These are phyloP conservation scores for Bombyx mori DNA, from an alignment of 1,140 invertebrate genomes.

Conservation along the genomic window ASM3026992v2 NC_085115.1:4476501-4477000, in stretches of 20 bases:
- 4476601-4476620: no score
- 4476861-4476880: constrained; percentile 61
- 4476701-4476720: constrained; percentile 49
- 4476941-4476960: constrained; percentile 40
- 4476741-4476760: constrained; percentile 1
- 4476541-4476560: no score
- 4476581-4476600: no score
- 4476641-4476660: no score
- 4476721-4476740: constrained; percentile 34
- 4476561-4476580: no score
- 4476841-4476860: constrained; percentile 54
- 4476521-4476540: no score
- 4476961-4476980: constrained; percentile 17
- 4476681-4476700: constrained; percentile 44
- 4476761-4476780: constrained; percentile 5
- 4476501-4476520: no score
- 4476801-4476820: constrained; percentile 3
- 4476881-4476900: constrained; percentile 52
- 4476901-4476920: constrained; percentile 54
- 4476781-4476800: constrained; percentile 7
- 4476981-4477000: constrained; percentile 17
- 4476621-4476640: no score
- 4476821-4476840: constrained; percentile 40
- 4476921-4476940: constrained; percentile 53
- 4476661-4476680: no score